phyloP scores from a whole-genome alignment of 2,888 invertebrate species.

The Eupithecia inturbata region DNA sequence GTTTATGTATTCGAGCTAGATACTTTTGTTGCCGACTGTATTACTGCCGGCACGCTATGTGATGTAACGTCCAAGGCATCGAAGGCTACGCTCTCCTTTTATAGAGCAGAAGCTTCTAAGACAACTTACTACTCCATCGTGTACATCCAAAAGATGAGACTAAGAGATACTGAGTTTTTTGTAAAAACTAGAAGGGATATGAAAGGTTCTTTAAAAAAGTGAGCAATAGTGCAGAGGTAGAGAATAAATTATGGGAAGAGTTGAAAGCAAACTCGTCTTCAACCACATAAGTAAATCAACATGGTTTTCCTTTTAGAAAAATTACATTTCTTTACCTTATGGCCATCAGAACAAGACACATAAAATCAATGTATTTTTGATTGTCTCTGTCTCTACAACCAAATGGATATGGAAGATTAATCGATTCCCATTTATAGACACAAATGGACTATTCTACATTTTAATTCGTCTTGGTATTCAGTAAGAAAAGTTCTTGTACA shows the following conservation, averaged over 20 bases:
- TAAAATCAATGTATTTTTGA: background rate
- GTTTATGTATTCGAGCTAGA: too few species aligned
- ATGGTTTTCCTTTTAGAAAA: too few species aligned
- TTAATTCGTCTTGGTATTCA: background rate
- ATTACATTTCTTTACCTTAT: too few species aligned
- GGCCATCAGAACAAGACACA: background rate
- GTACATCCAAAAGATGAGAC: background rate
- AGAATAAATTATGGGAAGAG: background rate
- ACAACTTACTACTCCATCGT: background rate
- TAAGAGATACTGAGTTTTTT: background rate
- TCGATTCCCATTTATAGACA: background rate
- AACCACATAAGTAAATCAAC: too few species aligned
- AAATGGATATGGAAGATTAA: background rate
- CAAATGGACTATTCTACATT: too few species aligned
- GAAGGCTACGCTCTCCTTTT: conserved; percentile 10
- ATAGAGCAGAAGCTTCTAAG: background rate
- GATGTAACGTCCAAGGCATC: conserved; percentile 6
- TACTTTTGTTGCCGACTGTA: background rate
- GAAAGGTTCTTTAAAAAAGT: background rate
- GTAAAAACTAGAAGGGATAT: background rate
- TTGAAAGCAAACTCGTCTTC: background rate
- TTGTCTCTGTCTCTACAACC: background rate
- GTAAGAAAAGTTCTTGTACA: background rate
- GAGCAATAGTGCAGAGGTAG: too few species aligned
- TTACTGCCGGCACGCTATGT: background rate